Percentiles rank a stretch among this genome's conserved stretches.
These are phyloP conservation scores for Pyrgus malvae DNA, from an alignment of 2,888 invertebrate species.

Conservation along the genomic window DNA sequence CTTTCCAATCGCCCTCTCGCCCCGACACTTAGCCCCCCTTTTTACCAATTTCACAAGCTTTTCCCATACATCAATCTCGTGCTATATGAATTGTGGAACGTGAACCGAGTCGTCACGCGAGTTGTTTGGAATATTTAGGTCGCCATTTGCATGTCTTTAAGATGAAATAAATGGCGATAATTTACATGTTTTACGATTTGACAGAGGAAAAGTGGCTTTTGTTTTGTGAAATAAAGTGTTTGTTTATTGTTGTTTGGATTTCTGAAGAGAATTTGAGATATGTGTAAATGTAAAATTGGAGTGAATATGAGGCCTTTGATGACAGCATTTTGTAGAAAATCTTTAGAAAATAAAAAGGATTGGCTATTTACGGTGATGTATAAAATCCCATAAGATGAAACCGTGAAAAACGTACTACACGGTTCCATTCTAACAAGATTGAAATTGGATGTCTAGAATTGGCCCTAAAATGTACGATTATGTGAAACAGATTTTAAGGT, in stretches of 20 bases:
- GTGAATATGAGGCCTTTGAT: too few species aligned
- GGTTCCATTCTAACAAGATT: too few species aligned
- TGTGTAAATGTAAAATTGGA: too few species aligned
- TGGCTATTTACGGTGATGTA: too few species aligned
- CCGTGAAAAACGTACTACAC: too few species aligned
- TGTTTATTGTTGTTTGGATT: not conserved
- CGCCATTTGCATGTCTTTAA: slow-evolving; percentile 7
- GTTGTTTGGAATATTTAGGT: slow-evolving; percentile 8
- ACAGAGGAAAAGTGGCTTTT: not conserved
- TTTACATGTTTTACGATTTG: not conserved
- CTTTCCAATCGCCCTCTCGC: slow-evolving; percentile 68
- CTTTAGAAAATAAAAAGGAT: too few species aligned
- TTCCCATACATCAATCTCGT: slow-evolving; percentile 77
- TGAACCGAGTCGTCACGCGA: slow-evolving; percentile 5
- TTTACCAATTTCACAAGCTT: slow-evolving; percentile 79
- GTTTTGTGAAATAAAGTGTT: not conserved
- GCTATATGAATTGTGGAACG: slow-evolving; percentile 55
- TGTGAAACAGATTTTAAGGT: too few species aligned
- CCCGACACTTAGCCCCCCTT: slow-evolving; percentile 78
- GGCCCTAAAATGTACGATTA: too few species aligned
- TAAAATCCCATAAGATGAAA: too few species aligned
- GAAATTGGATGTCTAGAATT: too few species aligned
- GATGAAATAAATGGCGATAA: not conserved
- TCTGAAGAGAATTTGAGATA: not conserved
- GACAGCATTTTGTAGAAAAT: too few species aligned